Conservation (phyloP, 2,797 vertebrate genomes). For the Antennarius maculatus region DNA sequence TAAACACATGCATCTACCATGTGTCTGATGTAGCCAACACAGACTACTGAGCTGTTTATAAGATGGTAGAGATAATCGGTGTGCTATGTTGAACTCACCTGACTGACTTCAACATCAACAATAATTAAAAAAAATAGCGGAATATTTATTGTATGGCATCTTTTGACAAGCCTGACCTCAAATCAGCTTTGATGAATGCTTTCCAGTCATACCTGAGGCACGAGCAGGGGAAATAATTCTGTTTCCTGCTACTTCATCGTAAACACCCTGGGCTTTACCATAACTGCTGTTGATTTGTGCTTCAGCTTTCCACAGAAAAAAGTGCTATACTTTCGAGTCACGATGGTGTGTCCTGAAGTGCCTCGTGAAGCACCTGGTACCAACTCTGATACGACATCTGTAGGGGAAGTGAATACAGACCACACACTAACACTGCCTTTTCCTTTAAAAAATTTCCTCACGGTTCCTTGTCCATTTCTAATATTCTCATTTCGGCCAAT, state of each 20-base stretch:
- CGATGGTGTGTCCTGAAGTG: constrained; percentile 10
- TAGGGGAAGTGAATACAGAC: constrained; percentile 34
- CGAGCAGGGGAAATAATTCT: constrained; percentile 24
- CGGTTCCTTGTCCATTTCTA: constrained; percentile 38
- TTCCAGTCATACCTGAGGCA: constrained; percentile 22
- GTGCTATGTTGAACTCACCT: constrained; percentile 8
- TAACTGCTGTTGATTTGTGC: too few relatives aligned
- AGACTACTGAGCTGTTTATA: constrained; percentile 32
- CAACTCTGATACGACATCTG: constrained; percentile 18
- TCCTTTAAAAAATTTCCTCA: constrained; percentile 44
- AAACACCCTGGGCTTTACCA: too few relatives aligned
- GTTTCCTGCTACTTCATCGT: too few relatives aligned
- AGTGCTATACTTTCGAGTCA: neutral
- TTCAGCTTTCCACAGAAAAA: too few relatives aligned
- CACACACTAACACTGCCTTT: constrained; percentile 54
- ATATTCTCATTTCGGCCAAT: constrained; percentile 61
- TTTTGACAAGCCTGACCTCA: constrained; percentile 2
- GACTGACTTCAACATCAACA: constrained; percentile 16
- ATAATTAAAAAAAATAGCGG: neutral
- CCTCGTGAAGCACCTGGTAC: constrained; percentile 18
- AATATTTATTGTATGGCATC: neutral
- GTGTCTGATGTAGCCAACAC: constrained; percentile 36
- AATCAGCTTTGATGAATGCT: neutral
- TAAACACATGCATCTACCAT: constrained; percentile 53
- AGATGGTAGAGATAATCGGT: constrained; percentile 19